phyloP scores from a whole-genome alignment of 2,113 vertebrate genomes.

The Pavo muticus region DNA sequence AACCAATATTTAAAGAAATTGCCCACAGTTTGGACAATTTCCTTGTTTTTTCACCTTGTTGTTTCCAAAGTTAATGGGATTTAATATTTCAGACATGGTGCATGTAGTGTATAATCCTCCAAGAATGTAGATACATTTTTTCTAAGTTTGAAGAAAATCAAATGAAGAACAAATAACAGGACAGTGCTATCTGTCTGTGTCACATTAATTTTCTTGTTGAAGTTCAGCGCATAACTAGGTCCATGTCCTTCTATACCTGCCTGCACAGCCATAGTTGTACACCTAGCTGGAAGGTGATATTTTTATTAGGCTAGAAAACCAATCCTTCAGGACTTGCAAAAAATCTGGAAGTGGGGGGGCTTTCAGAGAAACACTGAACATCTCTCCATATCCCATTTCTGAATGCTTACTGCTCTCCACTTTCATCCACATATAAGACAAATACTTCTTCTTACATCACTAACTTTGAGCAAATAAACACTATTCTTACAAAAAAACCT shows the following conservation, averaged over 20 bases:
- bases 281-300: background rate
- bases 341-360: background rate
- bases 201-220: background rate
- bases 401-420: background rate
- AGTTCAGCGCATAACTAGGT: background rate
- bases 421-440: background rate
- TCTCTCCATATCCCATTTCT: background rate
- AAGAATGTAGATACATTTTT: background rate
- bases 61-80: background rate
- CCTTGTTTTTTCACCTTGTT: background rate
- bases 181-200: background rate
- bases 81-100: background rate
- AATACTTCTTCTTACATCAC: background rate
- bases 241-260: background rate
- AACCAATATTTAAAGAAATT: background rate
- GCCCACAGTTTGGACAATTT: no score
- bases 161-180: background rate
- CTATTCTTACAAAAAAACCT: background rate
- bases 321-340: background rate
- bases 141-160: conserved; percentile 1
- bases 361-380: background rate
- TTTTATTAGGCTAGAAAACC: background rate
- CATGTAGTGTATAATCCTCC: background rate
- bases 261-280: background rate
- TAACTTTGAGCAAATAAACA: background rate